phyloP scores from a whole-genome alignment of 2,888 invertebrate genomes.

The Macrosoma leucophasiata region DNA sequence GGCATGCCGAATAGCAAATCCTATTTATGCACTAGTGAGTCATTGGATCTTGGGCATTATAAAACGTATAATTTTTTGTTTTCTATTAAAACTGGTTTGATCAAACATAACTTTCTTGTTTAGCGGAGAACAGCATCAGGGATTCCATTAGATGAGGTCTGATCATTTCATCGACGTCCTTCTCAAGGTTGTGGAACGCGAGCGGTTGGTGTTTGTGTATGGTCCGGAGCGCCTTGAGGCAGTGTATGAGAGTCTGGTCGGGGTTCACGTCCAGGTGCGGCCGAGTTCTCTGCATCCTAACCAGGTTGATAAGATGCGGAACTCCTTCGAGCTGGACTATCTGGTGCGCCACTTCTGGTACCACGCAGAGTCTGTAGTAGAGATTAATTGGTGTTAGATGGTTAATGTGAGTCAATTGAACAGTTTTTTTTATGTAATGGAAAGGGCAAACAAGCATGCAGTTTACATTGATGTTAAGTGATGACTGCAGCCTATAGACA shows the following conservation, averaged over 20 bases:
- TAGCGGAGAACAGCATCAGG: conserved; percentile 84
- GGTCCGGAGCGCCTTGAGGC: conserved; percentile 61
- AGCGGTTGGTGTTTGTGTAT: conserved; percentile 64
- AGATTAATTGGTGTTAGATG: too few species aligned
- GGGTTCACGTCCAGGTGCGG: conserved; percentile 51
- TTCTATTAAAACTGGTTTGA: too few species aligned
- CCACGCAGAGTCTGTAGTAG: conserved; percentile 76
- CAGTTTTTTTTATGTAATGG: too few species aligned
- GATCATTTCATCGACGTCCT: conserved; percentile 83
- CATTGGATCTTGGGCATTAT: too few species aligned
- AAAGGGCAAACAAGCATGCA: too few species aligned
- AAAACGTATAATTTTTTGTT: too few species aligned
- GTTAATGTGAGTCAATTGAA: too few species aligned
- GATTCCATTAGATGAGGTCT: conserved; percentile 86
- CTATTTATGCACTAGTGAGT: too few species aligned
- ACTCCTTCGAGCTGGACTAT: conserved; percentile 82
- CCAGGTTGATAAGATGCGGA: conserved; percentile 79
- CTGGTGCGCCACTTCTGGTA: conserved; percentile 80
- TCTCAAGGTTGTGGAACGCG: conserved; percentile 52
- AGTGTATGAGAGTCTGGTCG: conserved; percentile 64
- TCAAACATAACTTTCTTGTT: conserved; percentile 86
- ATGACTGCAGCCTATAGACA: too few species aligned
- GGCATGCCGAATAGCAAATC: too few species aligned
- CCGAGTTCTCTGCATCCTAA: conserved; percentile 71
- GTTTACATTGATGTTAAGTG: too few species aligned